Evolutionary conservation across 1,140 invertebrate genomes (phyloP), one percentile per base, ranked within the genome.

Genomic region (Papilio machaon): DNA sequence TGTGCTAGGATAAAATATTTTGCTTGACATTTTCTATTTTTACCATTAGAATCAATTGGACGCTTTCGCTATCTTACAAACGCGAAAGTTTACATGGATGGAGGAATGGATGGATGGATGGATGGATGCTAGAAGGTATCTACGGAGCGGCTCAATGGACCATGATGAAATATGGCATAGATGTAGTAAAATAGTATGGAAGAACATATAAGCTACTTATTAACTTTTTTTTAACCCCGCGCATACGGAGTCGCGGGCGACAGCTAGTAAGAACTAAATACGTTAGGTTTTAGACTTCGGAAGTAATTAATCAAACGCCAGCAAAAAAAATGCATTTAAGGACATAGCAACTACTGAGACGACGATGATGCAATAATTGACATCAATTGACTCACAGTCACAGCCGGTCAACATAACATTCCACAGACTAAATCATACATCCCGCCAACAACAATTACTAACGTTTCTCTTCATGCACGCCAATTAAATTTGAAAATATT

Each of bases 371-470:
- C 64, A 67, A 67, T 67, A 67, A 15, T 35, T 35, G 64, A 11
- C 30, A 67, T 67, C 64, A 67, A 67, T 67, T 67, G 11, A 38
- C 64, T n/a, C n/a, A n/a, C n/a, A n/a, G n/a, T 67, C 64, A 67
- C 64, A 30, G 10, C 19, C 23, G 60, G 19, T 64, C 60, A 67
- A 67, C 30, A 67, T 13, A 67, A 67, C 64, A 35, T 19, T n/a
- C 54, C 7, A 58, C 54, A 58, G 17, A 8, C 8, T 8, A 35
- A 4, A 13, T 0, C 30, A 35, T 13, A 35, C 19, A 64, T 67
- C 64, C 64, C 64, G 64, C 30, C 64, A n/a, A n/a, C n/a, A n/a
- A 67, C 64, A 35, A 35, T 35, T 67, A 35, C 64, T 67, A 38
- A 30, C 64, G 64, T 67, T 67, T 15, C 64, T 67, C 23, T 67